Evolutionary conservation across 1,140 invertebrate genomes (phyloP).

Genomic region (Drosophila persimilis): DNA sequence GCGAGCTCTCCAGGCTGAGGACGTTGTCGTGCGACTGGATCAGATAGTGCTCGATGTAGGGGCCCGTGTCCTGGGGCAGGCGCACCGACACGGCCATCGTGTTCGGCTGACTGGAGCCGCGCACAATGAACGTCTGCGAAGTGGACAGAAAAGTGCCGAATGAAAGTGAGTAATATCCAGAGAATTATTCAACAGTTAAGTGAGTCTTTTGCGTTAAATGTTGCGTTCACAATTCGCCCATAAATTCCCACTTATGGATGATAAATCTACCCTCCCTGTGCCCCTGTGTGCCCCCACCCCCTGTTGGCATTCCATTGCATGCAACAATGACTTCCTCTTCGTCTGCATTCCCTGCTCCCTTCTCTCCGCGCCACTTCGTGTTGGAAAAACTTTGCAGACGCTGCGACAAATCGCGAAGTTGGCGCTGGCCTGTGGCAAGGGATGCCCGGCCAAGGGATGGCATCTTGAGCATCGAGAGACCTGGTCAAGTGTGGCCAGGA

Average conservation of each 20-base stretch:
- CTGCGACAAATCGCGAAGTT: slow-evolving; percentile 66
- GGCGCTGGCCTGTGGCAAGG: slow-evolving; percentile 18
- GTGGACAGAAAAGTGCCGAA: not conserved
- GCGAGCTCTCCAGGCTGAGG: slow-evolving; percentile 95
- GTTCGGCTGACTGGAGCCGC: slow-evolving; percentile 95
- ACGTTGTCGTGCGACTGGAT: slow-evolving; percentile 92
- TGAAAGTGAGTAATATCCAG: not conserved
- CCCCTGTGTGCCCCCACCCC: not conserved
- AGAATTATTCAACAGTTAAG: slow-evolving; percentile 26
- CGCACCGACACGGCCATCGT: slow-evolving; percentile 97
- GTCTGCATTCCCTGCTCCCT: slow-evolving; percentile 8
- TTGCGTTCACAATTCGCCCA: slow-evolving; percentile 81
- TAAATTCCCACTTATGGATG: slow-evolving; percentile 79
- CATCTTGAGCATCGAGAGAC: slow-evolving; percentile 23
- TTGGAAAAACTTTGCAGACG: slow-evolving; percentile 73
- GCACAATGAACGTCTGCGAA: slow-evolving; percentile 94
- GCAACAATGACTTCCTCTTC: slow-evolving; percentile 24
- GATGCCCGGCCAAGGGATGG: not conserved
- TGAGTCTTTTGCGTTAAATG: slow-evolving; percentile 67
- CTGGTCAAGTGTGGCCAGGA: slow-evolving; percentile 59
- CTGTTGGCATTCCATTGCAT: not conserved
- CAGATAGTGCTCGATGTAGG: slow-evolving; percentile 97
- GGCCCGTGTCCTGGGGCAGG: slow-evolving; percentile 91
- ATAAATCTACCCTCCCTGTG: slow-evolving; percentile 58
- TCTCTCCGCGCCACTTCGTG: slow-evolving; percentile 2